A percentile compares a stretch with the other conserved stretches of the same genome.
phyloP scores from a whole-genome alignment of 2,888 invertebrate species.

The Epirrita christyi region DNA sequence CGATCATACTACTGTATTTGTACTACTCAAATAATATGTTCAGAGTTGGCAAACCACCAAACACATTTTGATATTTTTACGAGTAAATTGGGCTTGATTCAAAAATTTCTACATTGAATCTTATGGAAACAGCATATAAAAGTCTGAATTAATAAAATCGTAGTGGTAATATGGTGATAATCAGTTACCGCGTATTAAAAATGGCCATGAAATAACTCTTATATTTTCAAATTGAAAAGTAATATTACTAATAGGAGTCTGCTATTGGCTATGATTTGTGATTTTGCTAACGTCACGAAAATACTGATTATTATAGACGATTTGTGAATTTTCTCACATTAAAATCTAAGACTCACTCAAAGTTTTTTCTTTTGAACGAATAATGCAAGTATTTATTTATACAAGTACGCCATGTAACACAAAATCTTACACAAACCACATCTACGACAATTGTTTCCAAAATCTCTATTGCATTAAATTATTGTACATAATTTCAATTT shows the following conservation, averaged over 20 bases:
- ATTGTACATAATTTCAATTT: slow-evolving; percentile 20
- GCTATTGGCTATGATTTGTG: neutral
- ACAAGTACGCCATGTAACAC: neutral
- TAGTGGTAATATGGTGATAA: neutral
- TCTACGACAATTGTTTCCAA: neutral
- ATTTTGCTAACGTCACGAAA: neutral
- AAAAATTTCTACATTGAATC: slow-evolving; percentile 1
- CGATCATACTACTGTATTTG: too few relatives aligned
- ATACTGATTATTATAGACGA: neutral
- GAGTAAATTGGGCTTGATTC: slow-evolving; percentile 11
- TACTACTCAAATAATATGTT: neutral
- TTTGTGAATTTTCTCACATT: neutral
- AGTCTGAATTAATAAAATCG: neutral
- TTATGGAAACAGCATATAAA: too few relatives aligned
- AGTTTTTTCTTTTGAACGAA: too few relatives aligned
- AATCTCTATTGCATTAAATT: slow-evolving; percentile 13
- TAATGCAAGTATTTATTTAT: too few relatives aligned
- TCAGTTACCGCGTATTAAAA: slow-evolving; percentile 4
- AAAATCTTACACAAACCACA: neutral
- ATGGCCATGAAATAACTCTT: neutral
- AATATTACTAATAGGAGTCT: neutral
- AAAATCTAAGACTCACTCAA: too few relatives aligned
- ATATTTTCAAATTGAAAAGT: neutral
- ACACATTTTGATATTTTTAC: slow-evolving; percentile 7
- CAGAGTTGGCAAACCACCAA: slow-evolving; percentile 18